phyloP scores from a whole-genome alignment of 2,888 invertebrate genomes.

The Ceratothoa steindachneri region DNA sequence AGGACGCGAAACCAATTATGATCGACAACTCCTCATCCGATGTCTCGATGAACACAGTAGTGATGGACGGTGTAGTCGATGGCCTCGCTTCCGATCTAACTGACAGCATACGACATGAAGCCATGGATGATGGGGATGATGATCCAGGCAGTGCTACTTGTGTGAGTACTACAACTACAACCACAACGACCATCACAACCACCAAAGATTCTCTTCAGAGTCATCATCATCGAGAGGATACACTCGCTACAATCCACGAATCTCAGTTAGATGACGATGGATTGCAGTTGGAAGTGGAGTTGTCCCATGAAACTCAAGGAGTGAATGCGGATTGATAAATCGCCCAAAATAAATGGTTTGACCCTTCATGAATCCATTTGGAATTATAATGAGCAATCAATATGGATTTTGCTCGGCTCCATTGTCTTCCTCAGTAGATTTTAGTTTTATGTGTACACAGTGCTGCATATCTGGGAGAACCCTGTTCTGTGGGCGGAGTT shows the following conservation, averaged over 20 bases:
- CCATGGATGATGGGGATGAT: not conserved
- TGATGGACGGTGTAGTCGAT: constrained; percentile 19
- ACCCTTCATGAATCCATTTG: too few species aligned
- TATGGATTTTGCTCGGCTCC: too few species aligned
- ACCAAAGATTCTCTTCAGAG: too few species aligned
- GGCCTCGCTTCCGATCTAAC: not conserved
- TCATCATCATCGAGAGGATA: not conserved
- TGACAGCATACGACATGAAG: not conserved
- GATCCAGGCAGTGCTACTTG: too few species aligned
- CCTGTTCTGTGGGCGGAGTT: too few species aligned
- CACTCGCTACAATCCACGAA: not conserved
- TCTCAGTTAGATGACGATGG: not conserved
- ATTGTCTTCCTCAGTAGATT: too few species aligned
- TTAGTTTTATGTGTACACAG: too few species aligned
- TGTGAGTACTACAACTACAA: too few species aligned
- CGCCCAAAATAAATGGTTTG: too few species aligned
- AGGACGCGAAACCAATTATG: constrained; percentile 32
- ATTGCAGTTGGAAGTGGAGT: not conserved
- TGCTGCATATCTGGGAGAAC: too few species aligned
- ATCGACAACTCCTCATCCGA: constrained; percentile 33
- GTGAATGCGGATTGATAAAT: not conserved
- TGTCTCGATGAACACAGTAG: constrained; percentile 28
- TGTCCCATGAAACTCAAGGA: not conserved
- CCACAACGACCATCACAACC: too few species aligned
- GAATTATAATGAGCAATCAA: too few species aligned